These are phyloP conservation scores for Bombus huntii DNA, from an alignment of 1,140 invertebrate species.

Conservation along the genomic window DNA sequence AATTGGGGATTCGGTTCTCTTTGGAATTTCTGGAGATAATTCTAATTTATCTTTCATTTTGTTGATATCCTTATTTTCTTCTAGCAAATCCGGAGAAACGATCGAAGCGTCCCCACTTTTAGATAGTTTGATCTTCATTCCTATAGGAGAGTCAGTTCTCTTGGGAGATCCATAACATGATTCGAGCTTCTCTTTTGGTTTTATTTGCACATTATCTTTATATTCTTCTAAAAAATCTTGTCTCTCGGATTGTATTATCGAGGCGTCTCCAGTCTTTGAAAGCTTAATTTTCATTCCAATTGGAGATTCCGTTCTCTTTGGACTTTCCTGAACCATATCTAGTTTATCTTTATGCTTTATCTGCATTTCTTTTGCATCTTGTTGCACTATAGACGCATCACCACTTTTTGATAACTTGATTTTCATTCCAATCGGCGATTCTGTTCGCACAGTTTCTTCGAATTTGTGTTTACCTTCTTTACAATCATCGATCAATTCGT, in stretches of 20 bases:
- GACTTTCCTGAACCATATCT: conserved; percentile 60
- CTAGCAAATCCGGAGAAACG: conserved; percentile 69
- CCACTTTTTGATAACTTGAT: conserved; percentile 73
- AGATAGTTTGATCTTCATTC: conserved; percentile 77
- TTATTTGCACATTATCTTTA: conserved; percentile 50
- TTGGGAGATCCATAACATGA: conserved; percentile 67
- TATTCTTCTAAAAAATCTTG: conserved; percentile 47
- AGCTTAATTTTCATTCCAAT: conserved; percentile 81
- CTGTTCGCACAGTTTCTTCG: conserved; percentile 72
- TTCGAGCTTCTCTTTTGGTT: conserved; percentile 66
- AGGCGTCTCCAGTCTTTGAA: conserved; percentile 79
- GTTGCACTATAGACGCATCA: conserved; percentile 74
- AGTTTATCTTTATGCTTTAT: conserved; percentile 65
- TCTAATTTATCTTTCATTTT: conserved; percentile 68
- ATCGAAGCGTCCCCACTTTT: conserved; percentile 80
- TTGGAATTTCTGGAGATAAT: conserved; percentile 66
- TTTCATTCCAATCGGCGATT: conserved; percentile 75
- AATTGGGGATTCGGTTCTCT: conserved; percentile 75
- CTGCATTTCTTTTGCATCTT: conserved; percentile 65
- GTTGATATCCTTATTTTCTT: conserved; percentile 51
- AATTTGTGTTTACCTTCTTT: conserved; percentile 70
- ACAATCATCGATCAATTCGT: conserved; percentile 61
- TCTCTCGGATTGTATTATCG: conserved; percentile 75
- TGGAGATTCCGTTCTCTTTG: conserved; percentile 74
- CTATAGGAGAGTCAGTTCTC: conserved; percentile 75